Evolutionary conservation across 2,113 vertebrate species (phyloP).

Genomic region (Pristiophorus japonicus): DNA sequence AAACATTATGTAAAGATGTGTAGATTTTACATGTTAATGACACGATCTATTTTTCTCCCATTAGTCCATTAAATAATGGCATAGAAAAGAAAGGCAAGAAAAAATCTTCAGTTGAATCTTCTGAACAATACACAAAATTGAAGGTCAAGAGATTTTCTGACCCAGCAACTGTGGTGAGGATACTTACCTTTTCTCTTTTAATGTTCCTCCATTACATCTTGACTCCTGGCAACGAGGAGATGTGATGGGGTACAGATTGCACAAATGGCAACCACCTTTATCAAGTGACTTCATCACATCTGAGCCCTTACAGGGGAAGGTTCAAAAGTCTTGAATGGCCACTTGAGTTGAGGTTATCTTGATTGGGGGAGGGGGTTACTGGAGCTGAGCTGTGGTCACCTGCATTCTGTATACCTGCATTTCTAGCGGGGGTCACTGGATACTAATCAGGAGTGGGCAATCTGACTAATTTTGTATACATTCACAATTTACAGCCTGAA

Average conservation of each 20-base stretch:
- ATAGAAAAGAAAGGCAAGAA: slow-evolving; percentile 81
- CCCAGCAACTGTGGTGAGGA: slow-evolving; percentile 60
- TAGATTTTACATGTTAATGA: neutral
- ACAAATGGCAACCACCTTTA: neutral
- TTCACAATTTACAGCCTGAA: no score
- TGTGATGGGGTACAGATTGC: neutral
- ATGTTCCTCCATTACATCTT: neutral
- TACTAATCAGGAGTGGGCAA: neutral
- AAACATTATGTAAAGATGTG: neutral
- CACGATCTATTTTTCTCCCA: slow-evolving; percentile 40
- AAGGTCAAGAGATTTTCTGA: slow-evolving; percentile 68
- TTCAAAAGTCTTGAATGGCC: neutral
- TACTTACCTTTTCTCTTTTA: neutral
- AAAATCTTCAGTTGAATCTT: slow-evolving; percentile 72
- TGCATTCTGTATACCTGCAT: neutral
- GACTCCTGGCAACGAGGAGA: no score
- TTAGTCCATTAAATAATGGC: slow-evolving; percentile 75
- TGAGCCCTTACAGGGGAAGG: neutral
- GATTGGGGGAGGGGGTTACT: neutral
- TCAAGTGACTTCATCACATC: no score
- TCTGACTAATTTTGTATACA: neutral
- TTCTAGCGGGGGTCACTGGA: neutral
- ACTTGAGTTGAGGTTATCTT: neutral
- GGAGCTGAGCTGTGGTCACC: neutral
- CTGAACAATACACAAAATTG: slow-evolving; percentile 69